Base-by-base conservation (phyloP, 2,888 invertebrate genomes). In the Ariolimax columbianus region DNA sequence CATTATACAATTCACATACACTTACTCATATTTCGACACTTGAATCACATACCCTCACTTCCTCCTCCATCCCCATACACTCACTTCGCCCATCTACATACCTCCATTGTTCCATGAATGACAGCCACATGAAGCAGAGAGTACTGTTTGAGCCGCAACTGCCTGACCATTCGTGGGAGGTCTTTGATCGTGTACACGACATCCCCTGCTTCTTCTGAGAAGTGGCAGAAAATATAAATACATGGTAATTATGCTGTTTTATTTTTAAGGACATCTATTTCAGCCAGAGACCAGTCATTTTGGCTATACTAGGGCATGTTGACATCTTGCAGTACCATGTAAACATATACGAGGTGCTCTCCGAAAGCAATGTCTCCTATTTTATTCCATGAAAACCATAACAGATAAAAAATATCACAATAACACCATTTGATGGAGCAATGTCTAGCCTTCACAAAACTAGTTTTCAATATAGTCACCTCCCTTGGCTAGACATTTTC, bases 51-150 rank as follows among this genome's bases (percentile, higher is more conserved):
- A 59, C 47, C 59, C 23, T 26, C 23, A 59, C 6, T 4, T 26
- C 23, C 59, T 19, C 23, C 23, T 59, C 59, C 59, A 4, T 59
- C 9, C 26, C 7, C 26, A 59, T 26, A 26, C 26, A 59, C 19
- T 19, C 26, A 19, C 26, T 4, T 26, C 6, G 4, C 36, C 19
- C 7, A 33, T 26, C 33, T 33, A 59, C 77, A 26, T 43, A 87
- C 87, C 82, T 78, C 81, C 14, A 84, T 26, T 51, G 66, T 75
- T 17, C 78, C 68, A 70, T 87, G 87, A 30, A 86, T 77, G n/a
- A 79, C 84, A 30, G 87, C 87, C 23, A 87, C 79, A 68, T 87
- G 87, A 2, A 87, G 63, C 26, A 83, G 30, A 30, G 86, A 59
- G 63, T 87, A 87, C 38, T 79, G 82, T 40, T 38, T 84, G 33